A percentile compares a stretch with the other conserved stretches of the same genome.
Conservation (phyloP, 2,113 vertebrate genomes). For the Anolis carolinensis region DNA sequence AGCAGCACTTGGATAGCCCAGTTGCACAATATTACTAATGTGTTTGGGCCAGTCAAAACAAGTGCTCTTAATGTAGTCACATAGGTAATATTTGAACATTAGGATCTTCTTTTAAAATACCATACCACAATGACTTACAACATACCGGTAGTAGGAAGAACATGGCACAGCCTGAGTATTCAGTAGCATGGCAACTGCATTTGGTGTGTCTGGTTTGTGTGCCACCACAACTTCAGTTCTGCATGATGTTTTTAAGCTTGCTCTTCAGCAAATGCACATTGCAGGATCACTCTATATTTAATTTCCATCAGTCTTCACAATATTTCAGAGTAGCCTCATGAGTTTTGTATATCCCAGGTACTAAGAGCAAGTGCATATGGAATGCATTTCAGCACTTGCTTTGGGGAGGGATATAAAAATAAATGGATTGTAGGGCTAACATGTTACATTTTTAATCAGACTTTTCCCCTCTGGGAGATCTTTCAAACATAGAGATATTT, state of each 20-base stretch:
- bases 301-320: conserved; percentile 40
- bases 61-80: background rate
- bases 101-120: background rate
- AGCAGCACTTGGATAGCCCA: background rate
- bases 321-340: conserved; percentile 41
- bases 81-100: background rate
- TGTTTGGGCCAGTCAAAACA: background rate
- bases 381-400: conserved; percentile 49
- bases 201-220: background rate
- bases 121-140: background rate
- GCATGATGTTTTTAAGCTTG: conserved; percentile 4
- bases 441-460: conserved; percentile 66
- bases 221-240: background rate
- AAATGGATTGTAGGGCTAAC: conserved; percentile 60
- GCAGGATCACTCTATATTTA: conserved; percentile 28
- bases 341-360: conserved; percentile 51
- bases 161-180: background rate
- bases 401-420: conserved; percentile 59
- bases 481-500: conserved; percentile 46
- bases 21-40: background rate
- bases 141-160: background rate
- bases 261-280: background rate
- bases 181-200: background rate
- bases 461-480: conserved; percentile 31
- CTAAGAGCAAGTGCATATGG: conserved; percentile 43